Evolutionary conservation across 2,113 vertebrate species (phyloP), one percentile per base, ranked within the genome.

Genomic region (Pogonocichla stellata): DNA sequence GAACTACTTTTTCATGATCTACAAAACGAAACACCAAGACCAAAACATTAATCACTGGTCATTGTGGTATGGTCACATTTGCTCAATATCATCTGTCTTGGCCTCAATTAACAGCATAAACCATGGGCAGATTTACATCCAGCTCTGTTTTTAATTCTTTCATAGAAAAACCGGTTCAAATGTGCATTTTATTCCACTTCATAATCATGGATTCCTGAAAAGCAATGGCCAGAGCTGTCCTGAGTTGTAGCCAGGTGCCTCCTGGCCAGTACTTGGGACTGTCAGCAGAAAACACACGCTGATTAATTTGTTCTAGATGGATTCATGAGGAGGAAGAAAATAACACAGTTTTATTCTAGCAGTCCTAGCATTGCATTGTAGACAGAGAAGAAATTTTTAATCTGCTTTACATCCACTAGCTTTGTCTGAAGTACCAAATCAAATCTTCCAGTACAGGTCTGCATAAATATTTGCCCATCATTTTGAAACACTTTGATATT

Each of bases 241-340:
- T 38, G 17, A 67, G 11, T 2, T 28, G 40, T 3, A 78, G 47
- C 40, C 86, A 86, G 51, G 23, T 77, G 54, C 25, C 38, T 58
- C 42, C 42, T 70, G 42, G 72, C 29, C 72, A 91, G 45, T 8
- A 40, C 17, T 38, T 26, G 7, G 28, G 51, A 36, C 15, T 54
- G 54, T 11, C 8, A 62, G 51, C 5, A 5, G 60, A 57, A 86
- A 42, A 53, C 0, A 1, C 20, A n/a, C 1, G 1, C 10, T n/a
- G 5, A 51, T 56, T 65, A 5, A 33, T 58, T 62, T 51, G 9
- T 42, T 90, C 61, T 33, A 12, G 17, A 51, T 8, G 5, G 12
- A 79, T 38, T 79, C 36, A 56, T 62, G 22, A 71, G 48, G 31
- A 66, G 5, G 43, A 73, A 71, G 36, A 64, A 92, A 79, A 29